phyloP scores from a whole-genome alignment of 2,113 vertebrate species.

The Motacilla alba region DNA sequence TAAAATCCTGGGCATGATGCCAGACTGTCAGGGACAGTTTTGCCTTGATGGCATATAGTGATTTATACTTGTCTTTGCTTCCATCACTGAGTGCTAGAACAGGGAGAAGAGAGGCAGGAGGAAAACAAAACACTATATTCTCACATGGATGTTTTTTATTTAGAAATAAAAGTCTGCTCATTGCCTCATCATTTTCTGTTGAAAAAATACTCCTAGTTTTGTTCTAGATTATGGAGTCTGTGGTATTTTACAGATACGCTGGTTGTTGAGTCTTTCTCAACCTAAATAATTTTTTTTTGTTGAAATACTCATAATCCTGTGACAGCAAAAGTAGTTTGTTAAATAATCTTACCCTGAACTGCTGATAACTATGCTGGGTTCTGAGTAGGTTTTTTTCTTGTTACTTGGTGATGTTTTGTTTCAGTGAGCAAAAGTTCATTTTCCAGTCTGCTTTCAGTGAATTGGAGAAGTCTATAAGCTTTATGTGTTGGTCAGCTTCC shows the following conservation, averaged over 20 bases:
- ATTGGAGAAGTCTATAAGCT: background rate
- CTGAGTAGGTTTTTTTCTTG: background rate
- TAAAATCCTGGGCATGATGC: conserved; percentile 48
- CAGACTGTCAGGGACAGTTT: conserved; percentile 51
- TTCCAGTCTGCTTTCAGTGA: background rate
- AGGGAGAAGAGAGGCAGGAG: background rate
- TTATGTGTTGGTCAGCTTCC: background rate
- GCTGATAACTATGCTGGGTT: background rate
- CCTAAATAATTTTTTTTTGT: background rate
- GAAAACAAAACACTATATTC: background rate
- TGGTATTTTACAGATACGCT: background rate
- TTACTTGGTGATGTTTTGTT: background rate
- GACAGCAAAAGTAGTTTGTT: background rate
- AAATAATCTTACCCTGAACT: background rate
- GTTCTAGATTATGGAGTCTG: background rate
- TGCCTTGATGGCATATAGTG: conserved; percentile 37
- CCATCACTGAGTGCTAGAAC: background rate
- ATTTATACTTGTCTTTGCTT: conserved; percentile 56
- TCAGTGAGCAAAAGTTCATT: background rate
- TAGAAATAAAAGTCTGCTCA: background rate
- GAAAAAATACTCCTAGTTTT: background rate
- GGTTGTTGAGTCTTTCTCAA: background rate
- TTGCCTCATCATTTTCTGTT: background rate
- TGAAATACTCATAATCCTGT: background rate
- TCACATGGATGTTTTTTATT: background rate